Conservation (phyloP, 2,888 invertebrate genomes). For the Catocala sponsa region DNA sequence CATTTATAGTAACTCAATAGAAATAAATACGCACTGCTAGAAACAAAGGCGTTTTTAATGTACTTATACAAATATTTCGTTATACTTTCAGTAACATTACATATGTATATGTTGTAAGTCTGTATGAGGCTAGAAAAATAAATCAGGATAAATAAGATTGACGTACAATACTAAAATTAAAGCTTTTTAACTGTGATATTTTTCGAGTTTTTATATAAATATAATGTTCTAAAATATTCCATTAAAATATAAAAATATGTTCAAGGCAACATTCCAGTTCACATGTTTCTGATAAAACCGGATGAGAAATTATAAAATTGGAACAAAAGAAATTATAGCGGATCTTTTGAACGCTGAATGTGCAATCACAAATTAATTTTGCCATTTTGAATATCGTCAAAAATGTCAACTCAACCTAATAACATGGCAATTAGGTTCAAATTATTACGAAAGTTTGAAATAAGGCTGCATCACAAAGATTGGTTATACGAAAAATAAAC, state of each 20-base stretch:
- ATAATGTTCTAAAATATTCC: too few species aligned
- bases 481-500: slow-evolving; percentile 33
- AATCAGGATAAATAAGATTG: too few species aligned
- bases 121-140: too few species aligned
- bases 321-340: slow-evolving; percentile 47
- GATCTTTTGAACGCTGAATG: slow-evolving; percentile 43
- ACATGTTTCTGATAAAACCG: slow-evolving; percentile 38
- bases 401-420: background rate
- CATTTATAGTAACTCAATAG: too few species aligned
- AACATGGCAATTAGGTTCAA: background rate
- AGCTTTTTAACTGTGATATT: too few species aligned
- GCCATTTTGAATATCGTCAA: slow-evolving; percentile 1
- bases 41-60: too few species aligned
- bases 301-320: slow-evolving; percentile 45
- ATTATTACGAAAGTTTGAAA: slow-evolving; percentile 10
- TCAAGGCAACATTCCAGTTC: slow-evolving; percentile 39
- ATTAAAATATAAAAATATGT: slow-evolving; percentile 28
- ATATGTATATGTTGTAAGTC: too few species aligned
- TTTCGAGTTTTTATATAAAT: too few species aligned
- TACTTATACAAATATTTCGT: too few species aligned
- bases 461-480: background rate
- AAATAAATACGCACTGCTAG: too few species aligned
- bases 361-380: slow-evolving; percentile 16
- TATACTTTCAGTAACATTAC: too few species aligned
- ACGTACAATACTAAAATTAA: too few species aligned